Evolutionary conservation across 2,888 invertebrate genomes (phyloP), one percentile per base, ranked within the genome.

Genomic region (Muscina levida): DNA sequence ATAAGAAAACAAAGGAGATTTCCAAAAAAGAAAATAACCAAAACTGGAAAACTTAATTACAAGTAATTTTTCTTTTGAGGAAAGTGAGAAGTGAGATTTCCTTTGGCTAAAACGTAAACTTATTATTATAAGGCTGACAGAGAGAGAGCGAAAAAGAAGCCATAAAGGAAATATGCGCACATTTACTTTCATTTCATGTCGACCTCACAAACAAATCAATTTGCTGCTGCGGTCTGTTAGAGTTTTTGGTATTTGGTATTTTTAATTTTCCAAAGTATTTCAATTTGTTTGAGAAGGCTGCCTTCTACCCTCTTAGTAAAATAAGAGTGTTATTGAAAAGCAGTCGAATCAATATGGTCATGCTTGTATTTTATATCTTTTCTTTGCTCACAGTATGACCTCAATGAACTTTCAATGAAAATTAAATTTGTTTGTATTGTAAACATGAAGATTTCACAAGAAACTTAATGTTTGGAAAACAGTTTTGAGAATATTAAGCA

Each of bases 21-120:
- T 15, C n/a, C 26, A 26, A 1, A 3, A 31, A 37, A 62, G 3
- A 39, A 62, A 19, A 13, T 11, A n/a, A 42, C 51, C 17, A 62
- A 62, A 31, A 6, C 57, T 15, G 24, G n/a, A 62, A 42, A 62
- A 73, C 68, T 77, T 77, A 77, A 77, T 77, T 77, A 77, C n/a
- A 67, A 51, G 15, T 11, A 46, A 66, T 31, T 48, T 67, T 46
- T 66, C 15, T 26, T 17, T 31, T 31, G 4, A 15, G n/a, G 37
- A 48, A 48, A 44, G 26, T 44, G 39, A 56, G 57, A 31, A 31
- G 67, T 65, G n/a, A n/a, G 4, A 31, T 31, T 22, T 22, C 53
- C 53, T 53, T 53, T 22, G 13, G 53, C 22, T 13, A 4, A 53
- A 53, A 13, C 24, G 24, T 17, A 48, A 48, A 17, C 17, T 48